Base-by-base conservation (phyloP, 92 coral and sea anemone species). In the Siderastrea radians region DNA sequence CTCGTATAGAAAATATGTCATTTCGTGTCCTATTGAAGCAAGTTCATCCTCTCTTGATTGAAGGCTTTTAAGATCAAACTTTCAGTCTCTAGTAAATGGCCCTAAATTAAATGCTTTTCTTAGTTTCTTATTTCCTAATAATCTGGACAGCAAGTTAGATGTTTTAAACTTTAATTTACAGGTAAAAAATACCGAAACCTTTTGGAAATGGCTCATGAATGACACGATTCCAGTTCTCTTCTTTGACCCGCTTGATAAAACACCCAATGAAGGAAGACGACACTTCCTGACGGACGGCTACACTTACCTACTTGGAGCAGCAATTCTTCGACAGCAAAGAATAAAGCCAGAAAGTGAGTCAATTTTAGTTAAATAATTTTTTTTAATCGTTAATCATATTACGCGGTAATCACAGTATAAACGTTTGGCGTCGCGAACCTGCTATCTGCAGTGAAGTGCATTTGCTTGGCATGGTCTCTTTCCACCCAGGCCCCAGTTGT, bases 311-410 rank as follows among this genome's bases (percentile, higher is more conserved):
- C 85, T 93, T 48, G 95, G 95, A 58, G 85, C 86, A 15, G 93
- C 95, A n/a, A 93, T 93, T 6, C 82, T 93, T 26, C 75, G 95
- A 60, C 95, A 93, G 53, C 89, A 89, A 43, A 91, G 95, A 48
- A 65, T 86, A 14, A 55, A 44, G 51, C 79, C 88, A 82, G 83
- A 79, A 75, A 83, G 95, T 92, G 73, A 50, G 57, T 68, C 57
- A 46, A 15, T 65, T 13, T 54, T 72, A 10, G 1, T n/a, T 13
- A 19, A 10, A 14, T 70, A 14, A n/a, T n/a, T n/a, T 26, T 26
- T 26, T 26, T 26, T 26, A 26, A 26, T 26, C 38, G 38, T 26
- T 0, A 26, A 26, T 26, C 38, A 26, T 26, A 26, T 26, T 26
- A 26, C 38, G 38, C 38, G 38, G 38, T 26, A 26, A 26, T 26